Conservation (phyloP, 1,140 invertebrate genomes). For the Piezodorus guildinii region DNA sequence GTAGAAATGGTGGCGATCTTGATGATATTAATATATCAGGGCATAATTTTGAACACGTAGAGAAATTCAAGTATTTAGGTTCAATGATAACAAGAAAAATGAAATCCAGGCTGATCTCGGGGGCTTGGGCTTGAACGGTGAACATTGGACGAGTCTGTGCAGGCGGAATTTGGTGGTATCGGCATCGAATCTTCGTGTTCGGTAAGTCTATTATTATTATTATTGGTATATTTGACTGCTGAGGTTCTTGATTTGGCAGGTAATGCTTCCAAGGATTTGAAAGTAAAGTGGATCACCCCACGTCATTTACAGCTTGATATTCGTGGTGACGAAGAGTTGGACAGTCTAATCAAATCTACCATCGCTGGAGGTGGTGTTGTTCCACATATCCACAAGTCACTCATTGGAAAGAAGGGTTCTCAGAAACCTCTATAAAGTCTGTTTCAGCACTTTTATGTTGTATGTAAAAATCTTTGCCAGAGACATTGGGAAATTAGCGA, state of each 20-base stretch:
- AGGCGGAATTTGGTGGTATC: no score
- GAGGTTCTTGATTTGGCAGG: slow-evolving; percentile 96
- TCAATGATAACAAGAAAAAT: no score
- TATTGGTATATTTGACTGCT: slow-evolving; percentile 97
- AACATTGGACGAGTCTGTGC: no score
- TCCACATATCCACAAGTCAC: slow-evolving; percentile 97
- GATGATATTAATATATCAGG: no score
- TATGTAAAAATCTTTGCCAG: slow-evolving; percentile 3
- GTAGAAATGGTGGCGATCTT: no score
- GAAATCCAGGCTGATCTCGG: no score
- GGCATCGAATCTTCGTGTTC: no score
- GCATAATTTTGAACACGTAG: no score
- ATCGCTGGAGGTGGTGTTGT: slow-evolving; percentile 99
- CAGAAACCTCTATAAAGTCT: slow-evolving; percentile 31
- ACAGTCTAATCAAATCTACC: slow-evolving; percentile 97
- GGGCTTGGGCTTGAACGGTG: no score
- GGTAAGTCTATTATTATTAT: no score
- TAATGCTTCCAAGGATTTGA: slow-evolving; percentile 98
- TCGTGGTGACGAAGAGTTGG: slow-evolving; percentile 97
- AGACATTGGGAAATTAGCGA: background rate
- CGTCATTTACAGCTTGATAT: slow-evolving; percentile 98
- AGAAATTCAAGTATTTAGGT: no score
- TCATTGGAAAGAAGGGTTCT: slow-evolving; percentile 90
- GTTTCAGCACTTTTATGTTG: background rate
- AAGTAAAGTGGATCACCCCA: slow-evolving; percentile 99